Conservation (phyloP, 2,797 vertebrate species). For the Parambassis ranga region DNA sequence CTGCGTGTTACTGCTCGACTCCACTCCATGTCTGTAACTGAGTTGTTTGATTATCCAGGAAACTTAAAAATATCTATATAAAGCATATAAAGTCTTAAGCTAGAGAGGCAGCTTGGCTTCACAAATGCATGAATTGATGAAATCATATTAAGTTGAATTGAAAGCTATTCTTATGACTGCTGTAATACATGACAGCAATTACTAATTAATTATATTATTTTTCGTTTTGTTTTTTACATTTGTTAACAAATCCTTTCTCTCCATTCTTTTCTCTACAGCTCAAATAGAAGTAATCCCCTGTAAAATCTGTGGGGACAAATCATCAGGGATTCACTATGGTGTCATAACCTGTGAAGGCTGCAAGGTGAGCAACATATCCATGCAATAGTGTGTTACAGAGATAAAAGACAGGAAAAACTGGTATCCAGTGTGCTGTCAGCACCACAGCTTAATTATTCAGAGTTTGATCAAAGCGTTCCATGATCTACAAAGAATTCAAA, state of each 20-base stretch:
- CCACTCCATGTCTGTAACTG: no score
- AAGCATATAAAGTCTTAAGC: background rate
- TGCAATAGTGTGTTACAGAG: background rate
- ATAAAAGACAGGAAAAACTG: background rate
- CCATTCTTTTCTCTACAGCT: constrained; percentile 71
- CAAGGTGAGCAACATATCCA: constrained; percentile 82
- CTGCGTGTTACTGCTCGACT: no score
- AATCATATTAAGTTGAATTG: no score
- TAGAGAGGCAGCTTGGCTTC: background rate
- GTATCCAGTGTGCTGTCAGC: background rate
- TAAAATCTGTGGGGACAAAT: constrained; percentile 95
- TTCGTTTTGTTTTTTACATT: background rate
- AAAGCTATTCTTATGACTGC: no score
- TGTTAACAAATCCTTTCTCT: no score
- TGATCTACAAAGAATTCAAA: background rate
- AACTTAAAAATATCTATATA: background rate
- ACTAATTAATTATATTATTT: background rate
- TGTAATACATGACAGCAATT: background rate
- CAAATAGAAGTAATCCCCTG: constrained; percentile 95
- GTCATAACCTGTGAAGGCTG: constrained; percentile 97
- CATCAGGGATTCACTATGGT: constrained; percentile 93
- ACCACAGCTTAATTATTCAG: background rate
- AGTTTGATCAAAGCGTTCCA: no score
- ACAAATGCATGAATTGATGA: background rate
- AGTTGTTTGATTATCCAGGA: background rate